Evolutionary conservation across 2,888 invertebrate species (phyloP).

Genomic region (Drosophila mayaguana): DNA sequence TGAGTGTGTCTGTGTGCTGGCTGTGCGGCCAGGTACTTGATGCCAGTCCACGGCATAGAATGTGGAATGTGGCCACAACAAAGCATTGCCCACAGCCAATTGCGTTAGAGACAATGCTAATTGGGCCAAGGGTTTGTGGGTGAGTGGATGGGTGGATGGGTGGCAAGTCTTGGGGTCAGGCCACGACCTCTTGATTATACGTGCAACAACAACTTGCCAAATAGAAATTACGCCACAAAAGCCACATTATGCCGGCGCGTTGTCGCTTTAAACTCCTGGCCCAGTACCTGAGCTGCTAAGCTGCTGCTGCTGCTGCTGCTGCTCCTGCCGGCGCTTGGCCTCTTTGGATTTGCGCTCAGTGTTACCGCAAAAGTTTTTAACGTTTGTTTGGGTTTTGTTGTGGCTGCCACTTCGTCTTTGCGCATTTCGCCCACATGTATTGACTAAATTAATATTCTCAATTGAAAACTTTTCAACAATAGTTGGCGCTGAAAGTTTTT

Average conservation of each 20-base stretch:
- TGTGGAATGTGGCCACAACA: slow-evolving; percentile 66
- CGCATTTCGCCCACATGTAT: slow-evolving; percentile 76
- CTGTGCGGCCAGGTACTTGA: slow-evolving; percentile 49
- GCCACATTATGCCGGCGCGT: slow-evolving; percentile 77
- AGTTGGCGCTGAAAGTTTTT: slow-evolving; percentile 70
- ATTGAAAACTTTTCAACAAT: slow-evolving; percentile 81
- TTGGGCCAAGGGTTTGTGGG: slow-evolving; percentile 53
- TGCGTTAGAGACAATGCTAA: slow-evolving; percentile 74
- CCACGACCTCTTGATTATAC: slow-evolving; percentile 56
- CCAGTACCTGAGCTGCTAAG: slow-evolving; percentile 30
- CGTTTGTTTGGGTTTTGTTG: slow-evolving; percentile 70
- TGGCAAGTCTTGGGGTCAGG: slow-evolving; percentile 25
- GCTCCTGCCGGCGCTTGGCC: slow-evolving; percentile 39
- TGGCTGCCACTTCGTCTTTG: slow-evolving; percentile 56
- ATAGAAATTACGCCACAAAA: slow-evolving; percentile 76
- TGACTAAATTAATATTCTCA: slow-evolving; percentile 82
- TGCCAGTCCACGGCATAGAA: slow-evolving; percentile 28
- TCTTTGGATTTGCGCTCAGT: slow-evolving; percentile 63
- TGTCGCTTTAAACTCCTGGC: slow-evolving; percentile 50
- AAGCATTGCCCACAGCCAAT: slow-evolving; percentile 75
- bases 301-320: slow-evolving; percentile 1
- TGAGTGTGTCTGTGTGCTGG: slow-evolving; percentile 13
- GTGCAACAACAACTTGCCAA: slow-evolving; percentile 63
- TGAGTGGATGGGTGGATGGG: background rate
- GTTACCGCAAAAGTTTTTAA: slow-evolving; percentile 76